Evolutionary conservation across 2,797 vertebrate genomes (phyloP).

Genomic region (Onychomys torridus): DNA sequence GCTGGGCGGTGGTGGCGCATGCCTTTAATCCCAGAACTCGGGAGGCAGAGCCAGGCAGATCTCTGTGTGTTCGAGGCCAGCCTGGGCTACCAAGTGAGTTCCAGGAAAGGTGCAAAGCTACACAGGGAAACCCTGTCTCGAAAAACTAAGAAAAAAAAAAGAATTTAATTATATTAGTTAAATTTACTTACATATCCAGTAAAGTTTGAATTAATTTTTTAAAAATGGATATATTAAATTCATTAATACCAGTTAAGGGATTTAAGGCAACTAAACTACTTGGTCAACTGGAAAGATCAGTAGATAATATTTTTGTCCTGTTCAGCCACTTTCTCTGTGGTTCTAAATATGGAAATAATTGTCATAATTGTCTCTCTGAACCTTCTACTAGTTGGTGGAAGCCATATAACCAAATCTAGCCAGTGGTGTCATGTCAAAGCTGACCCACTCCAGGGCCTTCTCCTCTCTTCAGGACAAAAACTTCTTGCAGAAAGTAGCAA

Average conservation of each 20-base stretch:
- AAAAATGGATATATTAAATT: not conserved
- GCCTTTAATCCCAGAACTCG: too few relatives aligned
- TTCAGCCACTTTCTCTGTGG: not conserved
- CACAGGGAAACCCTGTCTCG: too few relatives aligned
- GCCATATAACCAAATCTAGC: not conserved
- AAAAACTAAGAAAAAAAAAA: too few relatives aligned
- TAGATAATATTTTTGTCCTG: not conserved
- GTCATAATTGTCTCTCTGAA: not conserved
- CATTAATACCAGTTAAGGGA: not conserved
- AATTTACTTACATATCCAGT: not conserved
- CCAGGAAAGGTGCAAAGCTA: too few relatives aligned
- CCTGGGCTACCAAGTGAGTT: too few relatives aligned
- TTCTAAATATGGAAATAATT: not conserved
- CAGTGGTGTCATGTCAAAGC: not conserved
- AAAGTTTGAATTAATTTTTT: conserved; percentile 24
- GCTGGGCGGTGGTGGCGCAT: too few relatives aligned
- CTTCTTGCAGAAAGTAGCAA: not conserved
- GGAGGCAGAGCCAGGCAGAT: too few relatives aligned
- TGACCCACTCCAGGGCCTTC: not conserved
- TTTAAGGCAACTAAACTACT: not conserved
- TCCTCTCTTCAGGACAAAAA: not conserved
- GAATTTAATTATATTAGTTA: not conserved
- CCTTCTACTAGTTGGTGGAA: not conserved
- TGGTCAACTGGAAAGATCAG: not conserved
- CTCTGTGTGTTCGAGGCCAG: too few relatives aligned